Conservation (phyloP, 2,113 vertebrate genomes). For the Aspiorhynchus laticeps region DNA sequence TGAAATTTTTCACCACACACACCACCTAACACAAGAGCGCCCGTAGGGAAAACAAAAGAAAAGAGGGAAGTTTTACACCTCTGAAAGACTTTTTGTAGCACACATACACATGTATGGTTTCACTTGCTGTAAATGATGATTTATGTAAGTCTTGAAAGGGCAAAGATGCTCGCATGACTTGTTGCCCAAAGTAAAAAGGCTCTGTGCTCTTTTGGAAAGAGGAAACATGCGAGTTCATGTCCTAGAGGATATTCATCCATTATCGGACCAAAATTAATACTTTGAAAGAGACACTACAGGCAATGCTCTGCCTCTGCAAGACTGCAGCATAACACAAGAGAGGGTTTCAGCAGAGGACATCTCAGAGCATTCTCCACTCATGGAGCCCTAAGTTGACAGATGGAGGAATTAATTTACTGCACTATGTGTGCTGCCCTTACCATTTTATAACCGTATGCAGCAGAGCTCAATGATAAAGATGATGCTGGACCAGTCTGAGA, state of each 20-base stretch:
- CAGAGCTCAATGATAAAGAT: background rate
- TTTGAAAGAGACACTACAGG: slow-evolving; percentile 63
- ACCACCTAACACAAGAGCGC: slow-evolving; percentile 52
- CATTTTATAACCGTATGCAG: background rate
- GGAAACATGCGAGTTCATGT: slow-evolving; percentile 37
- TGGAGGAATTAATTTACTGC: slow-evolving; percentile 15
- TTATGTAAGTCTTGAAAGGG: slow-evolving; percentile 47
- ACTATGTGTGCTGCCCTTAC: background rate
- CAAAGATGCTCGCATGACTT: slow-evolving; percentile 42
- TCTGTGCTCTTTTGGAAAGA: slow-evolving; percentile 33
- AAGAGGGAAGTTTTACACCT: background rate
- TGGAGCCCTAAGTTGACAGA: slow-evolving; percentile 14
- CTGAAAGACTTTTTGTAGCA: slow-evolving; percentile 23
- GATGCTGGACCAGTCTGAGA: background rate
- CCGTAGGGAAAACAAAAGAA: background rate
- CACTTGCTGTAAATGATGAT: slow-evolving; percentile 33
- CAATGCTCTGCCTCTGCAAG: slow-evolving; percentile 60
- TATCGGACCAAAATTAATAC: slow-evolving; percentile 60
- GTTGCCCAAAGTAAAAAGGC: slow-evolving; percentile 46
- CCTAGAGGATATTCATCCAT: slow-evolving; percentile 52
- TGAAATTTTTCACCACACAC: slow-evolving; percentile 63
- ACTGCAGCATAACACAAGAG: slow-evolving; percentile 43
- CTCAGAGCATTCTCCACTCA: slow-evolving; percentile 22
- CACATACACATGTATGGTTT: background rate
- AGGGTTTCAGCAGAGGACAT: slow-evolving; percentile 24